A percentile compares a stretch with the other conserved stretches of the same genome.
phyloP scores from a whole-genome alignment of 2,888 invertebrate species.

The Plemyria rubiginata region DNA sequence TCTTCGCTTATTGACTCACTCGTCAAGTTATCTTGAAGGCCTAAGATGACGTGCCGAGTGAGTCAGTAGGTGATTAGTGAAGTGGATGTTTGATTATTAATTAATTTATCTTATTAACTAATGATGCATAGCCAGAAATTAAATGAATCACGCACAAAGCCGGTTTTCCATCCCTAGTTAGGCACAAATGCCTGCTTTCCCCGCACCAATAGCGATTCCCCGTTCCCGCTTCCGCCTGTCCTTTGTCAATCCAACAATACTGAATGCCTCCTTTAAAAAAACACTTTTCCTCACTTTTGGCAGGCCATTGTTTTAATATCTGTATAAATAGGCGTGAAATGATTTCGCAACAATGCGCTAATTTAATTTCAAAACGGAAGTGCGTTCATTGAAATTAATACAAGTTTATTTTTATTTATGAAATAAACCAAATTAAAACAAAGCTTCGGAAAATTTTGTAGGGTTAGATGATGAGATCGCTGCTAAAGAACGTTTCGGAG shows the following conservation, averaged over 20 bases:
- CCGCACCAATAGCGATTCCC: slow-evolving; percentile 49
- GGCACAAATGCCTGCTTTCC: slow-evolving; percentile 65
- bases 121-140: no score
- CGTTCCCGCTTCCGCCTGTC: slow-evolving; percentile 57
- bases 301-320: slow-evolving; percentile 41
- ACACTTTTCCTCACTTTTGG: slow-evolving; percentile 41
- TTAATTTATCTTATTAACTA: no score
- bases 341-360: slow-evolving; percentile 15
- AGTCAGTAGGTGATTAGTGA: no score
- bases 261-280: slow-evolving; percentile 44
- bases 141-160: slow-evolving; percentile 28
- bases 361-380: slow-evolving; percentile 19
- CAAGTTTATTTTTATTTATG: neutral
- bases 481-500: slow-evolving; percentile 54
- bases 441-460: neutral
- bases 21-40: no score
- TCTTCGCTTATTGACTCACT: no score
- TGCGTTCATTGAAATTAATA: slow-evolving; percentile 13
- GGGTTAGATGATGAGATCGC: slow-evolving; percentile 28
- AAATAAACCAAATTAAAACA: neutral
- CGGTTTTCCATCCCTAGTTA: slow-evolving; percentile 34
- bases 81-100: no score
- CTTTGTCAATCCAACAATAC: slow-evolving; percentile 60
- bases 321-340: slow-evolving; percentile 21
- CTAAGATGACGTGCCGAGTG: no score